Base-by-base conservation (phyloP, 2,797 vertebrate species). In the Myripristis murdjan region DNA sequence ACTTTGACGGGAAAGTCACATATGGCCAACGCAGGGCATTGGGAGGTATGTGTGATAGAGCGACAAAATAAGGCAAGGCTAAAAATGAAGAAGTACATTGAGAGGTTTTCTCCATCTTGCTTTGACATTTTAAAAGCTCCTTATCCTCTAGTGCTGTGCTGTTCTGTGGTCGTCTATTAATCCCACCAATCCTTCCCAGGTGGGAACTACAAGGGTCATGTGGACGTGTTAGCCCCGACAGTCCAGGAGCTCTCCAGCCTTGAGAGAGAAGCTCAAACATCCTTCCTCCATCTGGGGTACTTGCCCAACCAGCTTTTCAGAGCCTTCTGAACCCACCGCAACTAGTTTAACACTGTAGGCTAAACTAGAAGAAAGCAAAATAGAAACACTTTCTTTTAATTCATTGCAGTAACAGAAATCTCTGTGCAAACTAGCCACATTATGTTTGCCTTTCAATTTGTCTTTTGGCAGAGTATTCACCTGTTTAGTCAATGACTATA, bases 1-100 rank as follows among this genome's bases (percentile, higher is more conserved):
- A 99, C 58, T 99, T 99, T 87, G 98, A 99, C 75, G 98, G 98
- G 39, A 99, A 98, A 73, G 98, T 99, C 70, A 96, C 95, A 0
- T 99, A 99, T 1, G 98, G 98, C 15, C 94, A 98, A 65, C 97
- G 95, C 73, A 95, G 92, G 73, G 91, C 95, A 2, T 0, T 89
- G 55, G 97, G 95, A 57, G 97, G 98, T 98, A 91, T 11, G 85
- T 72, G 16, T 39, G 4, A 2, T 0, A 28, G 2, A 15, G 2
- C 15, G 15, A 46, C 24, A 15, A 10, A 4, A 22, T 12, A 12
- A 33, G 9, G 22, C 18, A 6, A 15, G 31, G 28, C 55, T 22
- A 35, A 23, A 0, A 37, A 1, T 3, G 12, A 37, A 11, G 35
- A 5, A 24, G 1, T 23, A 10, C 2, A 33, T 24, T 24, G 24